A percentile compares a stretch with the other conserved stretches of the same genome.
Evolutionary conservation across 2,888 invertebrate genomes (phyloP).

Genomic region (Lamellibrachia satsuma): DNA sequence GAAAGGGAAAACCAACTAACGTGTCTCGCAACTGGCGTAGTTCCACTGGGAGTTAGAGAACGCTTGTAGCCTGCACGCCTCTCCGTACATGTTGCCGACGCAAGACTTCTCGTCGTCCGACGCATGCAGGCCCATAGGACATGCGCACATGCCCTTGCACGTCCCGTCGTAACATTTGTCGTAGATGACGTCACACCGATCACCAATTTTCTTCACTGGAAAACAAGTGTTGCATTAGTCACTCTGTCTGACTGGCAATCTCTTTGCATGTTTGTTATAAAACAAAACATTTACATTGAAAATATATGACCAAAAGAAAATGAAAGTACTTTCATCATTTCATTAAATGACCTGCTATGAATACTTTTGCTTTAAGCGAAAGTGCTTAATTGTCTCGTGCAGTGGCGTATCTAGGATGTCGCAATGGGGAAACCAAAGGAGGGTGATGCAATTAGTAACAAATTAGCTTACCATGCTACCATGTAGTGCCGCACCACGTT

Average conservation of each 20-base stretch:
- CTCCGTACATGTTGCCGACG: neutral
- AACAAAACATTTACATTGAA: too few relatives aligned
- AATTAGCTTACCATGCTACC: too few relatives aligned
- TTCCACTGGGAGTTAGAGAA: neutral
- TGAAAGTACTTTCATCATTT: too few relatives aligned
- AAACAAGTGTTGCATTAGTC: neutral
- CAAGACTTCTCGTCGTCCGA: neutral
- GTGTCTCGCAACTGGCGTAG: neutral
- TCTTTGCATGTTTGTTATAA: too few relatives aligned
- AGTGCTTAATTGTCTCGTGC: too few relatives aligned
- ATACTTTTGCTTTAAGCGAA: too few relatives aligned
- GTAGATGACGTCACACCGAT: conserved; percentile 10
- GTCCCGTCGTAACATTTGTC: neutral
- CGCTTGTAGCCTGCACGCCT: neutral
- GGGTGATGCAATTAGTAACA: too few relatives aligned
- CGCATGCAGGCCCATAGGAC: neutral
- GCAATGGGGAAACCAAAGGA: too few relatives aligned
- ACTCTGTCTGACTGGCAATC: neutral
- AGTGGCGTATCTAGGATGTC: too few relatives aligned
- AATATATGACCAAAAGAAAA: too few relatives aligned
- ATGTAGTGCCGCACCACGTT: neutral
- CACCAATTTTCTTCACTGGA: neutral
- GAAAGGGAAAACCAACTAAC: neutral
- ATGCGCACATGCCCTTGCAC: neutral
- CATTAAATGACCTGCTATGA: too few relatives aligned